Evolutionary conservation across 2,797 vertebrate genomes (phyloP), one percentile per base, ranked within the genome.

Genomic region (Pteropus rufus): DNA sequence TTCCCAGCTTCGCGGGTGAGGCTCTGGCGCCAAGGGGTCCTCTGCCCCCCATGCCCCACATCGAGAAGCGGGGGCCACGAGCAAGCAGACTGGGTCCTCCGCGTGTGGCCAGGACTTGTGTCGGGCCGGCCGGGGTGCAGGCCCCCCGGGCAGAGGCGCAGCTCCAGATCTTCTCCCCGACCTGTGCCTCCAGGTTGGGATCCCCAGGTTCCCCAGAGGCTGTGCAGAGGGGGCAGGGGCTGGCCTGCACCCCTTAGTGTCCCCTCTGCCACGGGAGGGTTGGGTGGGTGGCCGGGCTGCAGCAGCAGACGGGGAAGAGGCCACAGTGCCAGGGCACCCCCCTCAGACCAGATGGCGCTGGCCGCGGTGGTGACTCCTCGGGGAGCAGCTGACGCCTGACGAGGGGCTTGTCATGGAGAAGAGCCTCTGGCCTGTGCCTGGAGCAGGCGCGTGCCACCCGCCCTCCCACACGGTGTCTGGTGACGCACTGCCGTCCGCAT

Each of bases 271-370:
- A 34, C 26, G 58, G 56, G 44, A 31, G 29, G 41, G 0, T 23
- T 14, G 8, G 77, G 34, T 36, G 39, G 29, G 62, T 52, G n/a
- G 58, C 23, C 44, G 0, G 26, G 29, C 64, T 31, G 39, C 72
- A 58, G 69, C 52, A 34, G n/a, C 2, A 4, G 1, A 0, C 3
- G 10, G 41, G 0, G 2, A 41, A 0, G 5, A 21, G 41, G 41
- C 41, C 8, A 2, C 41, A 44, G 41, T 9, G 41, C 41, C 41
- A 44, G 41, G 41, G 41, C 41, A 10, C n/a, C 24, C 0, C 11
- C 60, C 85, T 14, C 10, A 5, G 36, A 5, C 69, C 77, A 72
- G 70, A 34, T 34, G 70, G 77, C n/a, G 19, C 18, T 0, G 0
- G 44, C 52, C n/a, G 7, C 0, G 5, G 31, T 18, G 67, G 5